A percentile compares a stretch with the other conserved stretches of the same genome.
Evolutionary conservation across 2,113 vertebrate species (phyloP).

Genomic region (Caloenas nicobarica): DNA sequence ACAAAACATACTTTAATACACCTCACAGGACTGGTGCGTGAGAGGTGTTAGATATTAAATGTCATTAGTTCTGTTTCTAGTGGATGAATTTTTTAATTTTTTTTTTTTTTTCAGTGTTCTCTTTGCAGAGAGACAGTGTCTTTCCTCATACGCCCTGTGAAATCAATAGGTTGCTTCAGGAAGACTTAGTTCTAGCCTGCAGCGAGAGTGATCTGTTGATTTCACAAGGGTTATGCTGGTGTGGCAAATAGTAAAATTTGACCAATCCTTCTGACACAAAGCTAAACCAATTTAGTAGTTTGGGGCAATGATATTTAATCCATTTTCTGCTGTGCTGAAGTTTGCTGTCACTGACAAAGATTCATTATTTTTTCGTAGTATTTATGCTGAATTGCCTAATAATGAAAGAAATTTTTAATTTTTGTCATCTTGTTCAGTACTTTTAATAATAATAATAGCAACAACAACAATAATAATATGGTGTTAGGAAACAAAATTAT

Average conservation of each 20-base stretch:
- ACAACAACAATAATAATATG: background rate
- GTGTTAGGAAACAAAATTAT: constrained; percentile 22
- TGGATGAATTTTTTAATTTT: background rate
- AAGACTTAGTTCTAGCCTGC: background rate
- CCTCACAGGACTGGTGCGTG: background rate
- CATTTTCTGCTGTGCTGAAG: background rate
- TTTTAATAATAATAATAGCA: background rate
- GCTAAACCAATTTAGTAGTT: background rate
- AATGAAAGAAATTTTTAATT: background rate
- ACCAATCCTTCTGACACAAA: background rate
- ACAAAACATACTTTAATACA: background rate
- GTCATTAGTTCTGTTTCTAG: background rate
- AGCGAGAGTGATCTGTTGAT: background rate
- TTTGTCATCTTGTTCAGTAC: background rate
- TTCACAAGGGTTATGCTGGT: background rate
- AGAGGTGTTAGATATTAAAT: background rate
- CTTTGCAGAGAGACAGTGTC: background rate
- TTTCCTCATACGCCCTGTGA: background rate
- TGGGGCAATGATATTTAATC: background rate
- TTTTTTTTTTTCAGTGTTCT: background rate
- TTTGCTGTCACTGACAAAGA: background rate
- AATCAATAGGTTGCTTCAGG: background rate
- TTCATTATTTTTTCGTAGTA: background rate
- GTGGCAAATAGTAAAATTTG: background rate
- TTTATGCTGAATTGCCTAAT: background rate